Conservation (phyloP, 2,113 vertebrate genomes). For the Mionectes macconnelli region DNA sequence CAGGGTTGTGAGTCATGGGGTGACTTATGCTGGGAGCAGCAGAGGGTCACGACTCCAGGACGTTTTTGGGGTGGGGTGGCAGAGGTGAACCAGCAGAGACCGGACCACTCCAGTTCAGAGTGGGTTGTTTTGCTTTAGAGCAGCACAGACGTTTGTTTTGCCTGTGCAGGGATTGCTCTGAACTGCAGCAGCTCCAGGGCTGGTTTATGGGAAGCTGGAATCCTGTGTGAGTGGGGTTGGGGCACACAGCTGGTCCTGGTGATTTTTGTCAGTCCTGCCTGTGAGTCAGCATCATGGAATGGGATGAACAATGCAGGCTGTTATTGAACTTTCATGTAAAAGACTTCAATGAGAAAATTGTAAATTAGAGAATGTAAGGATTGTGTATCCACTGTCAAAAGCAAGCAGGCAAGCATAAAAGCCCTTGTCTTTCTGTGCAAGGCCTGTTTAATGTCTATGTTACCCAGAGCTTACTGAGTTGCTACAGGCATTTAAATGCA, state of each 20-base stretch:
- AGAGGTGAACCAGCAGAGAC: not conserved
- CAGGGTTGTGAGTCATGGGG: not conserved
- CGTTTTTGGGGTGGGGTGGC: no score
- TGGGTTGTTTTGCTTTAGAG: not conserved
- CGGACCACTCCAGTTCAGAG: not conserved
- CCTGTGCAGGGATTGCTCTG: not conserved
- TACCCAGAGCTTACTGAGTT: not conserved
- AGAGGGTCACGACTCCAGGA: accelerated
- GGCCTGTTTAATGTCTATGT: not conserved
- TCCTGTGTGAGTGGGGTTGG: accelerated
- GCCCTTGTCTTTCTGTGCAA: not conserved
- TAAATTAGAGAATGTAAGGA: not conserved
- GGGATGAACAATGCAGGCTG: not conserved
- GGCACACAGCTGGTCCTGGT: not conserved
- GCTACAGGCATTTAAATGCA: not conserved
- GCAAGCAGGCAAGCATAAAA: not conserved
- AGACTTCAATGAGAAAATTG: not conserved
- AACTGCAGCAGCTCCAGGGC: not conserved
- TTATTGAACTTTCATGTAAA: not conserved
- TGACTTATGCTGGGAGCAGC: not conserved
- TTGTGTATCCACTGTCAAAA: not conserved
- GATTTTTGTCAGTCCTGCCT: not conserved
- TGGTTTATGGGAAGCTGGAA: not conserved
- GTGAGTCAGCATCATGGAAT: not conserved
- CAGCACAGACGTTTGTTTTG: not conserved